These are phyloP conservation scores for Melospiza melodia DNA, from an alignment of 2,113 vertebrate genomes.

Conservation along the genomic window DNA sequence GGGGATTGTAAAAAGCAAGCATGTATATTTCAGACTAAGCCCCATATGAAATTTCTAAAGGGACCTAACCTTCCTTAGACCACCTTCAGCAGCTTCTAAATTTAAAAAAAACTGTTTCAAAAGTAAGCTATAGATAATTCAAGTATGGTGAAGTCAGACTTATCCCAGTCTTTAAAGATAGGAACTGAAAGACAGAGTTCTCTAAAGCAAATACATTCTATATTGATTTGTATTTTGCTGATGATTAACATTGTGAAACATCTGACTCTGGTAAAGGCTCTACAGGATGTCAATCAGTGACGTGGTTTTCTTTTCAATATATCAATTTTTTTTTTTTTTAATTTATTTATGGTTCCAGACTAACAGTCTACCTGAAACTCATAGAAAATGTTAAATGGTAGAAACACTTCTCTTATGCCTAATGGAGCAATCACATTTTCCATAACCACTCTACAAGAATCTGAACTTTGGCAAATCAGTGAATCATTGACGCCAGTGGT, in stretches of 20 bases:
- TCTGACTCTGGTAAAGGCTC: background rate
- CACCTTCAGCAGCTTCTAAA: background rate
- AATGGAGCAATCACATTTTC: background rate
- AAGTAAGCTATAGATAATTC: background rate
- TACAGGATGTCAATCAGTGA: background rate
- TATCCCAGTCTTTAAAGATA: background rate
- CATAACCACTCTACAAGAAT: background rate
- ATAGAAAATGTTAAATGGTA: background rate
- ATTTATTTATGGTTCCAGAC: background rate
- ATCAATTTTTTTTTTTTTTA: background rate
- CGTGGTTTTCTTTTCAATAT: background rate
- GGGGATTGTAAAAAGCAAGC: background rate
- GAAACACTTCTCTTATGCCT: background rate
- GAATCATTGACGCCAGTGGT: background rate
- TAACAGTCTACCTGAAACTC: background rate
- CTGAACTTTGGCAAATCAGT: background rate
- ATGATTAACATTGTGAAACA: constrained; percentile 25
- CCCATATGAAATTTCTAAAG: background rate
- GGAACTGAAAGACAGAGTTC: background rate
- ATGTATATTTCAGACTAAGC: background rate
- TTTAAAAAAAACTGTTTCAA: background rate
- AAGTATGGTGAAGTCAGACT: background rate
- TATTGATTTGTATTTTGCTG: constrained; percentile 3
- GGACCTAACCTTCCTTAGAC: background rate
- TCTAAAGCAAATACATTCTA: constrained; percentile 10